Evolutionary conservation across 2,888 invertebrate species (phyloP).

Genomic region (Eledone cirrhosa): DNA sequence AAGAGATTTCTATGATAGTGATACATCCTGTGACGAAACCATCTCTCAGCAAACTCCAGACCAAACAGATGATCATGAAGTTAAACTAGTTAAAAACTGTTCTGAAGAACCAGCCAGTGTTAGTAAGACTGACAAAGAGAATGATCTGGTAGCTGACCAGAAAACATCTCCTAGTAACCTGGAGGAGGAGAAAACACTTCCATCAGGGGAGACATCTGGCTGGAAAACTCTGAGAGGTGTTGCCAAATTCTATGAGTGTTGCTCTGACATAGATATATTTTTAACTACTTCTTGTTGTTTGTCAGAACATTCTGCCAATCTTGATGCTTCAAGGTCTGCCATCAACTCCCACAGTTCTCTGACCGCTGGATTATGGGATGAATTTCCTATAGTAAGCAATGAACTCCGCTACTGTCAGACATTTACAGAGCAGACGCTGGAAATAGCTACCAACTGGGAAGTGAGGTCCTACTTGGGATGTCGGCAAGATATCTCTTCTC

Average conservation of each 20-base stretch:
- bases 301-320: background rate
- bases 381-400: background rate
- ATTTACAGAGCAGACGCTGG: background rate
- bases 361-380: background rate
- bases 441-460: background rate
- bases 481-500: background rate
- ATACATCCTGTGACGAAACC: conserved; percentile 46
- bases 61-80: background rate
- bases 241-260: conserved; percentile 16
- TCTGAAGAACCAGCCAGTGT: background rate
- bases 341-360: background rate
- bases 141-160: no score
- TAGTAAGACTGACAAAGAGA: background rate
- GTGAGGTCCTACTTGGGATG: background rate
- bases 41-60: background rate
- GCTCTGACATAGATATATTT: background rate
- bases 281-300: background rate
- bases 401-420: background rate
- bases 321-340: no score
- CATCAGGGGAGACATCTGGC: background rate
- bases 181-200: background rate
- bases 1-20: conserved; percentile 50
- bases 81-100: background rate
- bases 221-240: background rate
- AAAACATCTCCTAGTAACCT: background rate